These are phyloP conservation scores for Capitella teleta DNA, from an alignment of 1,140 invertebrate species.

Conservation along the genomic window DNA sequence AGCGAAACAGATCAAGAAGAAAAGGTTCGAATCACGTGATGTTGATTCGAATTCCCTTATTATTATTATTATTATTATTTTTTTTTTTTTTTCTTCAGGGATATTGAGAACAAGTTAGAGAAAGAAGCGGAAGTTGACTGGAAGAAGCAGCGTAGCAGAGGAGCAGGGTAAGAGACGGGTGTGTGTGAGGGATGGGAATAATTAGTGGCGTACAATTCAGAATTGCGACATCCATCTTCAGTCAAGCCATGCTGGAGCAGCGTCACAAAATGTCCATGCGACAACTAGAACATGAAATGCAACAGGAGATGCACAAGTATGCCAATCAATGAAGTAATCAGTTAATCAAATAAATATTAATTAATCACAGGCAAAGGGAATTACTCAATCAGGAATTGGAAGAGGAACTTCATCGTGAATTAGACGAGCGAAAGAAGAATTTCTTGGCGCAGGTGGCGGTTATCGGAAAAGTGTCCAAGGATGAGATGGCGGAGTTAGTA, in stretches of 20 bases:
- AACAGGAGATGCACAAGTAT: conserved; percentile 28
- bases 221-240: conserved; percentile 26
- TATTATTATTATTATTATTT: background rate
- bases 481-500: conserved; percentile 22
- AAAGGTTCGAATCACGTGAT: conserved; percentile 20
- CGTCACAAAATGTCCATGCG: conserved; percentile 23
- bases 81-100: conserved; percentile 17
- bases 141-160: conserved; percentile 16
- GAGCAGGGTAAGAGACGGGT: conserved; percentile 24
- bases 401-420: conserved; percentile 22
- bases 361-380: conserved; percentile 20
- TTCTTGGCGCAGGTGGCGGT: conserved; percentile 28
- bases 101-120: conserved; percentile 23
- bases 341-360: too few species aligned
- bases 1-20: conserved; percentile 22
- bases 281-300: conserved; percentile 31
- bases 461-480: conserved; percentile 24
- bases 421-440: conserved; percentile 25
- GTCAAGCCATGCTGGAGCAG: conserved; percentile 24
- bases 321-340: too few species aligned
- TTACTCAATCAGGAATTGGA: conserved; percentile 27
- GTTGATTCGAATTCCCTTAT: background rate
- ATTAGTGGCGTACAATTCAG: conserved; percentile 15
- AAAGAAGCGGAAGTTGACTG: conserved; percentile 22
- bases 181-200: background rate